Evolutionary conservation across 2,888 invertebrate genomes (phyloP).

Genomic region (Drosophila fungiperda): DNA sequence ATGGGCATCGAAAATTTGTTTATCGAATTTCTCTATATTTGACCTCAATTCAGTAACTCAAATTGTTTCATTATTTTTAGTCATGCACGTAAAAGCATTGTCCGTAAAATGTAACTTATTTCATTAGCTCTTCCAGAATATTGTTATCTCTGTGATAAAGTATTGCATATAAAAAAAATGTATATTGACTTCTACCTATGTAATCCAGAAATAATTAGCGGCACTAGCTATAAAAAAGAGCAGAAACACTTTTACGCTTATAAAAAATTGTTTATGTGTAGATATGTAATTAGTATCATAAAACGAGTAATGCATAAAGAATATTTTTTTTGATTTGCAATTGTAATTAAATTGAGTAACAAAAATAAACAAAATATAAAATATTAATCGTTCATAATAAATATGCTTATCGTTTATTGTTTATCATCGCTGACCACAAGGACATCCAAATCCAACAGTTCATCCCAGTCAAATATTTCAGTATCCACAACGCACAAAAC

Average conservation of each 20-base stretch:
- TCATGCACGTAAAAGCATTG: not conserved
- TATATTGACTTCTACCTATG: not conserved
- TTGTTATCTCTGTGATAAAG: not conserved
- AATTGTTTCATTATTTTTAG: not conserved
- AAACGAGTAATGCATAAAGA: not conserved
- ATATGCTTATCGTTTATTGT: not conserved
- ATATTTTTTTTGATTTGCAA: not conserved
- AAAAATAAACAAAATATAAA: not conserved
- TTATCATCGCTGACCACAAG: constrained; percentile 3
- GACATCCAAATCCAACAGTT: not conserved
- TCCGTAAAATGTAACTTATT: not conserved
- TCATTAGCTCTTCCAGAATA: not conserved
- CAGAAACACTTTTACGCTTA: not conserved
- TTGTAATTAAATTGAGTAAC: not conserved
- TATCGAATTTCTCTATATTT: not conserved
- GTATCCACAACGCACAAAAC: not conserved
- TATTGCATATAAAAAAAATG: not conserved
- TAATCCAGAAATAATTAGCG: not conserved
- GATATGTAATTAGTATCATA: not conserved
- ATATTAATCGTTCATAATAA: not conserved
- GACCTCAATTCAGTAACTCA: not conserved
- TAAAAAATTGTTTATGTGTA: not conserved
- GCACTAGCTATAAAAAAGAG: not conserved
- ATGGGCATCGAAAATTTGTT: not conserved
- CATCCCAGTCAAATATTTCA: not conserved